Percentiles rank a stretch among this genome's conserved stretches.
phyloP scores from a whole-genome alignment of 2,888 invertebrate species.

The Hyles lineata region DNA sequence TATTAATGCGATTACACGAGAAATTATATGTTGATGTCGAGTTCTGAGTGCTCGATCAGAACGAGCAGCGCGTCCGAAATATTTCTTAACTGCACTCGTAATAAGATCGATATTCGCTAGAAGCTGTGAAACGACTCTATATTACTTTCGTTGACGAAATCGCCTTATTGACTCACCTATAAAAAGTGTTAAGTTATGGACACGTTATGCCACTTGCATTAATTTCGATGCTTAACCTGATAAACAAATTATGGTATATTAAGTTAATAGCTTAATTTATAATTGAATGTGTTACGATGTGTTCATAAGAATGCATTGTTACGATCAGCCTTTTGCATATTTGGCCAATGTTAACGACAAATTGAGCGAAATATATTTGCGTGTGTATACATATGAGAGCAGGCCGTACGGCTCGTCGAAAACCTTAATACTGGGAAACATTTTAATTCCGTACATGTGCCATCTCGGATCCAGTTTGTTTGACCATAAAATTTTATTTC shows the following conservation, averaged over 20 bases:
- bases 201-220: slow-evolving; percentile 84
- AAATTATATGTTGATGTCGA: slow-evolving; percentile 82
- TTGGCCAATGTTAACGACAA: slow-evolving; percentile 68
- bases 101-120: slow-evolving; percentile 54
- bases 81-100: slow-evolving; percentile 44
- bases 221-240: slow-evolving; percentile 84
- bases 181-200: slow-evolving; percentile 84
- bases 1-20: slow-evolving; percentile 85
- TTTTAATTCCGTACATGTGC: slow-evolving; percentile 61
- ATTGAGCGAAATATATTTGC: slow-evolving; percentile 58
- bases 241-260: slow-evolving; percentile 84
- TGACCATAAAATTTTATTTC: slow-evolving; percentile 61
- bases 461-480: slow-evolving; percentile 55
- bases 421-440: slow-evolving; percentile 56
- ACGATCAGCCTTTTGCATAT: slow-evolving; percentile 70
- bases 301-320: slow-evolving; percentile 79
- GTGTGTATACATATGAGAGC: slow-evolving; percentile 18
- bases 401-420: slow-evolving; percentile 30
- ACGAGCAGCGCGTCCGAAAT: slow-evolving; percentile 41
- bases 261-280: slow-evolving; percentile 85
- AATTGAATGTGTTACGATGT: slow-evolving; percentile 80
- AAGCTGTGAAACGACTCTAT: slow-evolving; percentile 51
- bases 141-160: slow-evolving; percentile 79
- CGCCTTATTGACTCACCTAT: slow-evolving; percentile 81
- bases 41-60: slow-evolving; percentile 67